Evolutionary conservation across 2,888 invertebrate genomes (phyloP), one percentile per base, ranked within the genome.

Genomic region (Elmis aenea): DNA sequence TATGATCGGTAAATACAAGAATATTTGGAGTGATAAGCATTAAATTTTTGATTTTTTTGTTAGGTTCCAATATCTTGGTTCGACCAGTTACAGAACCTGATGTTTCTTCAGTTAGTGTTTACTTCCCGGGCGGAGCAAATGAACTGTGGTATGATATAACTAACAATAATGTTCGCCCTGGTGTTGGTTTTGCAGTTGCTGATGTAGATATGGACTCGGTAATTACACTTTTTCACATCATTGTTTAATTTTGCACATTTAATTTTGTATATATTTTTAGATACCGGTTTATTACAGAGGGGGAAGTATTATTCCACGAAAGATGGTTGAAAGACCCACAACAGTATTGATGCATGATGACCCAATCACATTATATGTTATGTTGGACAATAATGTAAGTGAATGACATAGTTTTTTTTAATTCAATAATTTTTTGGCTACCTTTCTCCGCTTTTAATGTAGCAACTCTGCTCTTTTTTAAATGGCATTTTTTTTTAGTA

Each of bases 201-300:
- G 18, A 5, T 18, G 5, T 18, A 18, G 8, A 5, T 6, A 6
- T 18, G 8, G 18, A 18, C 18, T 6, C 2, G 13, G 11, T 6
- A 2, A 12, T 26, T 23, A 2, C n/a, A 9, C 12, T 23, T 23
- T 11, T 1, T 21, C 11, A 3, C 22, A 23, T n/a, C 5, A 11
- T 26, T 8, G 9, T 26, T 13, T 11, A 11, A 11, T 13, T 2
- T 26, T 2, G 10, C 8, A 8, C 11, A 13, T 26, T 26, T 13
- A 13, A 12, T 2, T 13, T 26, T 13, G 4, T 13, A 12, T 26
- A 13, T 11, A 32, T 8, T 61, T 58, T 11, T 58, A 91, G 84
- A 85, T 92, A 52, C 95, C 97, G 1, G 90, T 92, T 18, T 99
- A 82, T 72, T 94, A 95, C 68, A 75, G 89, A 48, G 94, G 94